Percentiles rank a stretch among this genome's conserved stretches.
phyloP scores from a whole-genome alignment of 2,113 vertebrate genomes.

The Ceuthmochares aereus region DNA sequence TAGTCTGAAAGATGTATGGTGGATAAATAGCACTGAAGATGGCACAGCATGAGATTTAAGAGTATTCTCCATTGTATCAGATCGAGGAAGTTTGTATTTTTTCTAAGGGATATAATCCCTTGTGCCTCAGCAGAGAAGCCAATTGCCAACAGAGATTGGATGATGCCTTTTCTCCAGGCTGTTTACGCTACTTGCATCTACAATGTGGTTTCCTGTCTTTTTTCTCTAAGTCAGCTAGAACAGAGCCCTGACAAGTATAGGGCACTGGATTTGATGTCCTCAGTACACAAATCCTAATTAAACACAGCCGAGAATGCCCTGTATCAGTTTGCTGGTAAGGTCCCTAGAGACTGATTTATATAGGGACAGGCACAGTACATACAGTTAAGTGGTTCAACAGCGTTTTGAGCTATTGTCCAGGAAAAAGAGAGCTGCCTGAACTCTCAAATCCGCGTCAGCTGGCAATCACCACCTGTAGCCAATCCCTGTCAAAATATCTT shows the following conservation, averaged over 20 bases:
- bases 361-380: neutral
- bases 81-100: slow-evolving; percentile 5
- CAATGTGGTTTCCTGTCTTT: neutral
- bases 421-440: neutral
- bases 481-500: neutral
- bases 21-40: neutral
- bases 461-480: neutral
- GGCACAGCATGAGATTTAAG: neutral
- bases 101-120: neutral
- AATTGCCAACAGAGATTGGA: neutral
- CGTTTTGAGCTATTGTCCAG: neutral
- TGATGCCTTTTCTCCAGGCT: neutral
- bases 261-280: neutral
- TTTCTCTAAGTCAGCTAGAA: neutral
- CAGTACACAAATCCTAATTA: neutral
- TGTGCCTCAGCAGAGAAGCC: neutral
- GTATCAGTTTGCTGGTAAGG: neutral
- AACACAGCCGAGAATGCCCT: neutral
- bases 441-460: neutral
- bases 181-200: neutral
- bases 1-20: neutral
- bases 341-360: neutral
- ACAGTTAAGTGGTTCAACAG: neutral
- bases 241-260: neutral
- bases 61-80: neutral